Conservation (phyloP, 2,888 invertebrate species). For the Amaurobius ferox region DNA sequence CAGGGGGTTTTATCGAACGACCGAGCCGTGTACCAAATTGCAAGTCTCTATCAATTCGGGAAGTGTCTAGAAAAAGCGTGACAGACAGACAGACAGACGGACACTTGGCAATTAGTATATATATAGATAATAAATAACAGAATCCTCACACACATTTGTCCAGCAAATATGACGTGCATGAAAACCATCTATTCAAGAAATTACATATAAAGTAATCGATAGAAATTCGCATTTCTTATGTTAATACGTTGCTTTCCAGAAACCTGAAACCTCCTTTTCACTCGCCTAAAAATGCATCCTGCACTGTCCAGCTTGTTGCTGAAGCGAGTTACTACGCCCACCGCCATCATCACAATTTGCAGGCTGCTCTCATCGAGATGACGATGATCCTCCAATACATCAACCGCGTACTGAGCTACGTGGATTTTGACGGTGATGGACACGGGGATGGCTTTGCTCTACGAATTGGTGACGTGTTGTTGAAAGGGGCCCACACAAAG, state of each 20-base stretch:
- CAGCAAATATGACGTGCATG: no score
- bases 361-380: background rate
- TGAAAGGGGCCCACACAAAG: background rate
- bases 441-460: background rate
- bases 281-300: background rate
- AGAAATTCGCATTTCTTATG: no score
- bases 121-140: no score
- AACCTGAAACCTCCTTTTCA: background rate
- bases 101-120: no score
- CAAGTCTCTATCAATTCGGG: no score
- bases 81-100: no score
- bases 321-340: background rate
- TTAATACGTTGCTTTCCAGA: background rate
- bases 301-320: background rate
- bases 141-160: no score
- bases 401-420: background rate
- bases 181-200: no score
- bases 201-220: no score
- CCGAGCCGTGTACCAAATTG: no score
- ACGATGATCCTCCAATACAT: background rate
- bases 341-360: background rate
- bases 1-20: no score
- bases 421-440: conserved; percentile 10
- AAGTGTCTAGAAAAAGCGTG: no score
- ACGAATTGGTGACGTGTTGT: background rate